Base-by-base conservation (phyloP, 2,797 vertebrate species). In the Thalassophryne amazonica region DNA sequence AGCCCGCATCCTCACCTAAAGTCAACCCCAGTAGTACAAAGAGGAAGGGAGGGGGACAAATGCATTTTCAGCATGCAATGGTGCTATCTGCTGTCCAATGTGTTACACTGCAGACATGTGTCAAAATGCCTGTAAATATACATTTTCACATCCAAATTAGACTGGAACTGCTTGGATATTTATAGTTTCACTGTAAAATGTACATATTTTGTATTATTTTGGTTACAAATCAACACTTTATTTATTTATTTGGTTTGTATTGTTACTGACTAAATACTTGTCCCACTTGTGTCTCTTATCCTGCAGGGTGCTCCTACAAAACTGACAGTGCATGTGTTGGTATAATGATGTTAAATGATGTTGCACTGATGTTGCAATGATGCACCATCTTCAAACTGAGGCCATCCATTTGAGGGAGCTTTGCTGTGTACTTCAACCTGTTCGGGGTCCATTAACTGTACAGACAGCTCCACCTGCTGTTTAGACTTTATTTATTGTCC, bases 401-500 rank as follows among this genome's bases (percentile, higher is more conserved):
- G 7, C 18, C 34, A 14, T 22, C n/a, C 25, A 17, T 61, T 34
- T 10, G 50, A 22, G 24, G 21, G 12, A 11, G 10, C 21, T 24
- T 15, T 38, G 5, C 7, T 23, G 32, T 42, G 32, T 24, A 5
- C 15, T 25, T 46, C 3, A 19, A 47, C 6, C 41, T 42, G 16
- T 51, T 54, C 24, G 60, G 23, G 53, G 41, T 53, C 36, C 32
- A 68, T 71, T 68, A 65, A 69, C 58, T 60, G 40, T 61, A 63
- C 48, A 67, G 46, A 76, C 58, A 77, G 69, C 77, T 60, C 67
- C 76, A 76, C 65, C 76, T 80, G 54, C 75, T 82, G 78, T 82
- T 80, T 57, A 52, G 32, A 59, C 24, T 58, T 47, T 46, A 69
- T 72, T 77, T 15, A 68, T 62, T 45, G 39, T 12, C 27, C 19